These are phyloP conservation scores for Poeciliopsis prolifica DNA, from an alignment of 2,113 vertebrate species.

Conservation along the genomic window DNA sequence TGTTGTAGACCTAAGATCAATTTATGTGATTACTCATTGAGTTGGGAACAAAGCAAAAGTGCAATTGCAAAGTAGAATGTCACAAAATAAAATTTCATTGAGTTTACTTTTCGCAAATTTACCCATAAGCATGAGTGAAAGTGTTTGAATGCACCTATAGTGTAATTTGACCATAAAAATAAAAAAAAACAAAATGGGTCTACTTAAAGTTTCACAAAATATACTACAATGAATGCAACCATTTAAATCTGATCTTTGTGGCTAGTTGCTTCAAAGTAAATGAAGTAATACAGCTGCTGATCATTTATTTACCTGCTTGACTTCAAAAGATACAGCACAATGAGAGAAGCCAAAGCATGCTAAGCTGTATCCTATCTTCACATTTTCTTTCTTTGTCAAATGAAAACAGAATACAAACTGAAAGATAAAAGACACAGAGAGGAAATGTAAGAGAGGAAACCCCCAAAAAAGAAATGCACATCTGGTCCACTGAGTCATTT, in stretches of 20 bases:
- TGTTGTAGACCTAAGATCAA: not conserved
- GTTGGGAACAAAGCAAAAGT: not conserved
- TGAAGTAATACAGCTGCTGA: not conserved
- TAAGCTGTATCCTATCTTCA: not conserved
- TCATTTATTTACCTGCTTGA: not conserved
- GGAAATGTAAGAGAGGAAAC: constrained; percentile 50
- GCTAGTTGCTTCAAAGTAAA: not conserved
- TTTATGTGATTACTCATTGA: no score
- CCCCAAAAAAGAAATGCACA: constrained; percentile 63
- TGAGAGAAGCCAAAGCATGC: not conserved
- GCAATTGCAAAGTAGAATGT: not conserved
- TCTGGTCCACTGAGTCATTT: constrained; percentile 78
- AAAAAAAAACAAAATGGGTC: not conserved
- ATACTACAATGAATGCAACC: not conserved
- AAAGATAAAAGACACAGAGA: constrained; percentile 30
- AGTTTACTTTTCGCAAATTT: no score
- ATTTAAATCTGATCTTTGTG: not conserved
- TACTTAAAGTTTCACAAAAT: constrained; percentile 7
- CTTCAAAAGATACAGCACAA: not conserved
- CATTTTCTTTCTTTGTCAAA: not conserved
- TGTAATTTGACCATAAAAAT: constrained; percentile 11
- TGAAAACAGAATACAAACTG: constrained; percentile 25
- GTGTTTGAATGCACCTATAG: constrained; percentile 19
- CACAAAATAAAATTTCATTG: not conserved
- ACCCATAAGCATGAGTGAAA: constrained; percentile 4